These are phyloP conservation scores for Steromphala cineraria DNA, from an alignment of 2,888 invertebrate genomes.

Conservation along the genomic window DNA sequence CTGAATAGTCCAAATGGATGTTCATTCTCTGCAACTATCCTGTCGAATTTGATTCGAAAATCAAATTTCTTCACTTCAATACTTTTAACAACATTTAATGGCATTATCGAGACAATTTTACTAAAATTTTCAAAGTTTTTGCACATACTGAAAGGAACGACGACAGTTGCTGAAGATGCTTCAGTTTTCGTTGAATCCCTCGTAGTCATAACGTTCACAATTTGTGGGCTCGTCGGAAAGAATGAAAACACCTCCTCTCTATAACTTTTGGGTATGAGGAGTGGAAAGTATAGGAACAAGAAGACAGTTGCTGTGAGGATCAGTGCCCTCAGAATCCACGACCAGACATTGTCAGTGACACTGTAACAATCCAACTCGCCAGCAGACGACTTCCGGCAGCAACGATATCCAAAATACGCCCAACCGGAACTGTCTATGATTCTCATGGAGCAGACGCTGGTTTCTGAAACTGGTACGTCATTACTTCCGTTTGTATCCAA, in stretches of 20 bases:
- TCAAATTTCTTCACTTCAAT: conserved; percentile 15
- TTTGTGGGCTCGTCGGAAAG: neutral
- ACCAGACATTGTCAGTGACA: conserved; percentile 27
- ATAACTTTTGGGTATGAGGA: conserved; percentile 22
- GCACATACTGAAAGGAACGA: neutral
- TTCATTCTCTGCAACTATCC: conserved; percentile 20
- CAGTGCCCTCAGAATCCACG: conserved; percentile 28
- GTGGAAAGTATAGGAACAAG: conserved; percentile 34
- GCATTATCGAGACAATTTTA: neutral
- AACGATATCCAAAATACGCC: conserved; percentile 30
- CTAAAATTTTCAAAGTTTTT: neutral
- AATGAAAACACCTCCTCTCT: neutral
- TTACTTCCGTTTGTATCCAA: neutral
- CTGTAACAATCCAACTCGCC: conserved; percentile 10
- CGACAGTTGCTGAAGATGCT: neutral
- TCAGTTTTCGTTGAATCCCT: neutral
- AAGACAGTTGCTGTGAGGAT: conserved; percentile 24
- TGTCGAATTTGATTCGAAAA: conserved; percentile 25
- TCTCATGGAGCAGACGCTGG: conserved; percentile 24
- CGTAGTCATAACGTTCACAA: neutral
- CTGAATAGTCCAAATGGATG: conserved; percentile 23
- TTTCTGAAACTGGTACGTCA: neutral
- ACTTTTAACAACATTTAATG: conserved; percentile 6
- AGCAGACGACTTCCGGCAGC: conserved; percentile 22
- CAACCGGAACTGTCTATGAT: conserved; percentile 23